A percentile compares a stretch with the other conserved stretches of the same genome.
Conservation (phyloP, 2,113 vertebrate species). For the Megaceryle torquata region DNA sequence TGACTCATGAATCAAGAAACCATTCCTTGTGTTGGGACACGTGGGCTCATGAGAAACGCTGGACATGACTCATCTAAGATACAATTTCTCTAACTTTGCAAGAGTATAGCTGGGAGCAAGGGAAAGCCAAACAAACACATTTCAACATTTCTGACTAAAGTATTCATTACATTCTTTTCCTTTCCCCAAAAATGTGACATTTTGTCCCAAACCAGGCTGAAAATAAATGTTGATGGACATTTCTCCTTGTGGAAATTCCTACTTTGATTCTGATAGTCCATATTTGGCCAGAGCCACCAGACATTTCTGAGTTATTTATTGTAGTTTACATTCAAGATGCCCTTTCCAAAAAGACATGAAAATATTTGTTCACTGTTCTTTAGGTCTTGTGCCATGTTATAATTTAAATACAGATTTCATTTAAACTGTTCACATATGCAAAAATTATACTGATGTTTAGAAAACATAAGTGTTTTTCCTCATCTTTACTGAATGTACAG, state of each 20-base stretch:
- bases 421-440: not conserved
- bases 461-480: not conserved
- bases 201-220: not conserved
- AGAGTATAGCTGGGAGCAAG: not conserved
- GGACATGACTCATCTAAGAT: not conserved
- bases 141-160: not conserved
- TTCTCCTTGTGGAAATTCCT: not conserved
- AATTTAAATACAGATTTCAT: not conserved
- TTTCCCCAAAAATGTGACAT: not conserved
- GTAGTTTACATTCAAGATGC: not conserved
- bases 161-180: not conserved
- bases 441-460: not conserved
- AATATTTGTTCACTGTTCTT: not conserved
- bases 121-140: not conserved
- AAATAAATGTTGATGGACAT: not conserved
- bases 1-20: not conserved
- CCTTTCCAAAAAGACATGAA: constrained; percentile 10
- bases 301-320: not conserved
- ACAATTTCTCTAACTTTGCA: not conserved
- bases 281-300: not conserved
- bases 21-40: not conserved
- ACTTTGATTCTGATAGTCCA: not conserved
- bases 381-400: not conserved
- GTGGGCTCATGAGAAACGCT: not conserved
- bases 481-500: not conserved